Conservation (phyloP, 2,113 vertebrate genomes). For the Charina bottae region DNA sequence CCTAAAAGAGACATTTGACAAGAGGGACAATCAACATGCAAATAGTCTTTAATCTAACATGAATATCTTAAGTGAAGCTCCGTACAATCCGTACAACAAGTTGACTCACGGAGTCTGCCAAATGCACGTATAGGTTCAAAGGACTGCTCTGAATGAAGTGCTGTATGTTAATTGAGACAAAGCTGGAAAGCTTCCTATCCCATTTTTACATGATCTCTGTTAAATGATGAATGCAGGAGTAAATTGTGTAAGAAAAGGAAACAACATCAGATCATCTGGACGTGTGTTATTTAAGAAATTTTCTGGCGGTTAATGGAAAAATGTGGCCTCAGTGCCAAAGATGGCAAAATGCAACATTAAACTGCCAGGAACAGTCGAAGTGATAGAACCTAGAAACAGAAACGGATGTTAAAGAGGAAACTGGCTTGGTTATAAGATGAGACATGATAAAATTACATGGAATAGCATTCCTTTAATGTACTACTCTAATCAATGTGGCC, state of each 20-base stretch:
- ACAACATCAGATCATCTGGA: background rate
- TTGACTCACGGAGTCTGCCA: conserved; percentile 36
- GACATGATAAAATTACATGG: background rate
- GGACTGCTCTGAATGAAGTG: conserved; percentile 47
- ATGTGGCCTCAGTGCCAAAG: background rate
- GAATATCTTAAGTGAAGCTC: conserved; percentile 54
- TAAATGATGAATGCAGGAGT: background rate
- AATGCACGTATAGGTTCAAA: background rate
- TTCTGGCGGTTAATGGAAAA: fast-evolving
- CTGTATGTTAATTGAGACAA: conserved; percentile 46
- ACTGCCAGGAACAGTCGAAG: background rate
- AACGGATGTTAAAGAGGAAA: fast-evolving
- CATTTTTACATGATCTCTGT: conserved; percentile 48
- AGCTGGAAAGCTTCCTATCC: conserved; percentile 58
- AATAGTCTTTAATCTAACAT: conserved; percentile 49
- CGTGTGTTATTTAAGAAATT: background rate
- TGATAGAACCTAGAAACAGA: fast-evolving
- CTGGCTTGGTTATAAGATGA: conserved; percentile 1
- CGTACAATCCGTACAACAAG: too few relatives aligned
- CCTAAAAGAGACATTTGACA: conserved; percentile 24
- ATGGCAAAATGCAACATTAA: background rate
- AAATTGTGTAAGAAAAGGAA: conserved; percentile 41
- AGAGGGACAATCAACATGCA: conserved; percentile 39
- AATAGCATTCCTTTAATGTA: background rate
- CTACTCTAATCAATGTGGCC: background rate